A percentile compares a stretch with the other conserved stretches of the same genome.
Conservation (phyloP, 2,113 vertebrate genomes). For the Leucopsar rothschildi region DNA sequence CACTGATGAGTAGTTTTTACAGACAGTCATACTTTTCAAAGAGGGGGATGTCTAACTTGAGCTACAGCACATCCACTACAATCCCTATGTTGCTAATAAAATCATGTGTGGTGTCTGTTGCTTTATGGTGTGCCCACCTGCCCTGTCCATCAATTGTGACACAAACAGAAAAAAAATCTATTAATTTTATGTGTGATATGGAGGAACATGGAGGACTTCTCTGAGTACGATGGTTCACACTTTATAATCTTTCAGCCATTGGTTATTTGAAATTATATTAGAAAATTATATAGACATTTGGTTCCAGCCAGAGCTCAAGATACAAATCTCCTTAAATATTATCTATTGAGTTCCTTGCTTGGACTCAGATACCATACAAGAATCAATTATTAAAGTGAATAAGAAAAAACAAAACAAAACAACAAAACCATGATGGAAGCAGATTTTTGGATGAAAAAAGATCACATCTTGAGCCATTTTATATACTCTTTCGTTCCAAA, state of each 20-base stretch:
- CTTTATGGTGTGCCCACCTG: neutral
- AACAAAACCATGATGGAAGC: neutral
- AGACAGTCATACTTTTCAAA: neutral
- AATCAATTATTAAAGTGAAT: neutral
- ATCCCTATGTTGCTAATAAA: neutral
- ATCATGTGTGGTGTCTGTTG: neutral
- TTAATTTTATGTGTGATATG: neutral
- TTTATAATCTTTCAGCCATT: neutral
- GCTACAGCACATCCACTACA: neutral
- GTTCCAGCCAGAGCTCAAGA: neutral
- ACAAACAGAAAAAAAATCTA: neutral
- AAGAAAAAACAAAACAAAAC: neutral
- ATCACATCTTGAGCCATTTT: neutral
- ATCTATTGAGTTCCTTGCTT: neutral
- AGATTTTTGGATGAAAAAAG: neutral
- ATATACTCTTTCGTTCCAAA: neutral
- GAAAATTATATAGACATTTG: neutral
- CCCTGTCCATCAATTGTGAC: neutral
- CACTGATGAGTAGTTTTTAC: neutral
- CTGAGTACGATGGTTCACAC: neutral
- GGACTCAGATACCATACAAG: neutral
- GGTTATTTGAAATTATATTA: neutral
- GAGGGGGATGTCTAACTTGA: neutral
- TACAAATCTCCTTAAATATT: neutral
- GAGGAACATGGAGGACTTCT: neutral